Evolutionary conservation across 2,888 invertebrate genomes (phyloP), one percentile per base, ranked within the genome.

Genomic region (Zhuqinia jingwanae): DNA sequence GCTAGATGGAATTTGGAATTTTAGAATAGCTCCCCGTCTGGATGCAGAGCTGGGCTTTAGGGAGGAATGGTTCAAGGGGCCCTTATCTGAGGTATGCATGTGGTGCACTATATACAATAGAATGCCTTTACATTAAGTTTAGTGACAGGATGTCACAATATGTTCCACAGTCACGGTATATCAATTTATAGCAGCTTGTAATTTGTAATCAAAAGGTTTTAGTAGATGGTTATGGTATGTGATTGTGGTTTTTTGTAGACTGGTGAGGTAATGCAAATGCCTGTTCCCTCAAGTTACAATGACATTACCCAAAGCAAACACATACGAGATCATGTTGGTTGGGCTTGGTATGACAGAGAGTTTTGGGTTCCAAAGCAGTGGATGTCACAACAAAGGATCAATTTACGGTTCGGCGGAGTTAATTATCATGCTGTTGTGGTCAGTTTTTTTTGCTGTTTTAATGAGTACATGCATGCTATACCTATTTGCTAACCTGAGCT

Each of bases 261-360:
- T 10, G 95, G 95, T 87, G 92, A 95, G 45, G 95, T 96, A 0
- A 95, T 96, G 81, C 94, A 95, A 22, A 99, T 99, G 98, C 98
- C 99, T 6, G 99, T 99, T 22, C 99, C 99, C 0, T 95, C 97
- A 0, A 98, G 98, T 86, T 99, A 96, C 94, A 99, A 99, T 92
- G 99, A 99, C 92, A 95, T 99, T n/a, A 97, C 97, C 0, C 95
- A 96, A 76, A 96, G 97, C 78, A 94, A 93, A 27, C 93, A 94
- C 0, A 92, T 98, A 2, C 93, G 98, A 15, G 98, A 99, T 93
- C 98, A 98, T 93, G 96, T 99, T 1, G 99, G 99, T 0, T 95
- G 98, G 91, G 99, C 97, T 15, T 99, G 99, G 99, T 99, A 99
- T 92, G 97, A 98, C 92, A 94, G 95, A n/a, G 94, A 94, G 17